phyloP scores from a whole-genome alignment of 1,140 invertebrate genomes.

The Hypsibius dujardini region DNA sequence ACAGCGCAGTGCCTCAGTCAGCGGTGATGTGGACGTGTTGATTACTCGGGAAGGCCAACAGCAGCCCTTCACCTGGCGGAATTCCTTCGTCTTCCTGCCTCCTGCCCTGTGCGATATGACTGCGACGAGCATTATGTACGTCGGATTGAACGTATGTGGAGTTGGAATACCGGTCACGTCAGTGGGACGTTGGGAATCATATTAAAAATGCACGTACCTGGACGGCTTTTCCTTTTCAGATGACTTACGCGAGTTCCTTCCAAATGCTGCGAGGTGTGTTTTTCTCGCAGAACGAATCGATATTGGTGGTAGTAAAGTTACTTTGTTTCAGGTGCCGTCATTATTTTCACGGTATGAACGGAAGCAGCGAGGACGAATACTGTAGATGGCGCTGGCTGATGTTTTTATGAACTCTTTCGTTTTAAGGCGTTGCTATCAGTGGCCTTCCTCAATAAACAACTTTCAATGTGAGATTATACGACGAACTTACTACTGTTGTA shows the following conservation, averaged over 20 bases:
- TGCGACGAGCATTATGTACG: conserved; percentile 25
- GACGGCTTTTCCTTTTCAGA: conserved; percentile 33
- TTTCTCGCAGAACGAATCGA: neutral
- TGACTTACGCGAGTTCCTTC: conserved; percentile 83
- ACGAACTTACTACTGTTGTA: too few relatives aligned
- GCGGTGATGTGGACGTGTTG: too few relatives aligned
- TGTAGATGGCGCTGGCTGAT: neutral
- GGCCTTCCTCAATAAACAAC: conserved; percentile 45
- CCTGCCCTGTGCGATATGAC: conserved; percentile 64
- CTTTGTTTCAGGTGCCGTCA: conserved; percentile 51
- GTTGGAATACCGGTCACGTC: too few relatives aligned
- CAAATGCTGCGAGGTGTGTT: conserved; percentile 74
- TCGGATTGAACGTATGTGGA: too few relatives aligned
- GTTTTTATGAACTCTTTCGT: neutral
- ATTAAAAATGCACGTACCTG: conserved; percentile 48
- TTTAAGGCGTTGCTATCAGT: conserved; percentile 55
- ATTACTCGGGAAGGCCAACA: neutral
- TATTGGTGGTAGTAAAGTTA: too few relatives aligned
- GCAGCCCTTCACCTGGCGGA: conserved; percentile 30
- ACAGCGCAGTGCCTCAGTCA: too few relatives aligned
- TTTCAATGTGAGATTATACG: neutral
- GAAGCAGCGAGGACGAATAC: neutral
- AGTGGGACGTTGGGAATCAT: too few relatives aligned
- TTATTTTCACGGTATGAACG: conserved; percentile 55
- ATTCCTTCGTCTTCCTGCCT: conserved; percentile 58